These are phyloP conservation scores for Drosophila lacteicornis DNA, from an alignment of 1,140 invertebrate genomes.

Conservation along the genomic window DNA sequence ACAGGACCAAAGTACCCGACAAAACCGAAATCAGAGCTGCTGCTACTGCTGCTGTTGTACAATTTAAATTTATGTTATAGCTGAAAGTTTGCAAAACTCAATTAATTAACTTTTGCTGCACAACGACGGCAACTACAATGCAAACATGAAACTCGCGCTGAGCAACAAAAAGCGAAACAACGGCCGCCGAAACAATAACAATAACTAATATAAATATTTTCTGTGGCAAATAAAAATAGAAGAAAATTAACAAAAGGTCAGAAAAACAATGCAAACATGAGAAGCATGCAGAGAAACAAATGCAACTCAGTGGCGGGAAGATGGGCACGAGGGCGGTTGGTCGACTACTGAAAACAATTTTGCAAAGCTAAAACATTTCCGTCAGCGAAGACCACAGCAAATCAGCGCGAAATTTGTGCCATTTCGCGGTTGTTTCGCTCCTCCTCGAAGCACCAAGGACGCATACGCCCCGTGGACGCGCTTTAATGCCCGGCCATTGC, in stretches of 20 bases:
- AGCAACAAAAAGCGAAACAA: slow-evolving; percentile 26
- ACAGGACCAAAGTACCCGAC: slow-evolving; percentile 11
- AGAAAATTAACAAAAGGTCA: slow-evolving; percentile 56
- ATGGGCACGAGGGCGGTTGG: not conserved
- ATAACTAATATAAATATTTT: slow-evolving; percentile 79
- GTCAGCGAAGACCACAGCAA: slow-evolving; percentile 58
- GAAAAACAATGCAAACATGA: slow-evolving; percentile 55
- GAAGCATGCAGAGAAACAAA: slow-evolving; percentile 33
- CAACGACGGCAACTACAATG: slow-evolving; percentile 53
- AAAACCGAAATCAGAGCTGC: slow-evolving; percentile 30
- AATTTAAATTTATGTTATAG: slow-evolving; percentile 80
- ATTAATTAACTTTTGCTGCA: slow-evolving; percentile 80
- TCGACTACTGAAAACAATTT: slow-evolving; percentile 51
- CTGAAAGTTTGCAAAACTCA: slow-evolving; percentile 77
- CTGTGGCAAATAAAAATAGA: slow-evolving; percentile 58
- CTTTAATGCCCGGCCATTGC: slow-evolving; percentile 64
- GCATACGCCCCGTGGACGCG: slow-evolving; percentile 60
- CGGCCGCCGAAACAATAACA: slow-evolving; percentile 60
- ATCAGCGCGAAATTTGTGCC: slow-evolving; percentile 57
- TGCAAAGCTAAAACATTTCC: slow-evolving; percentile 64
- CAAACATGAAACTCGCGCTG: slow-evolving; percentile 45
- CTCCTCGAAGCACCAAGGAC: slow-evolving; percentile 22
- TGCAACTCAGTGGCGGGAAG: slow-evolving; percentile 8
- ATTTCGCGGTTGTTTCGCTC: slow-evolving; percentile 23
- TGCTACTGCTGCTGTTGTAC: slow-evolving; percentile 37